Evolutionary conservation across 1,140 invertebrate genomes (phyloP).

Genomic region (Drosophila quadrilineata): DNA sequence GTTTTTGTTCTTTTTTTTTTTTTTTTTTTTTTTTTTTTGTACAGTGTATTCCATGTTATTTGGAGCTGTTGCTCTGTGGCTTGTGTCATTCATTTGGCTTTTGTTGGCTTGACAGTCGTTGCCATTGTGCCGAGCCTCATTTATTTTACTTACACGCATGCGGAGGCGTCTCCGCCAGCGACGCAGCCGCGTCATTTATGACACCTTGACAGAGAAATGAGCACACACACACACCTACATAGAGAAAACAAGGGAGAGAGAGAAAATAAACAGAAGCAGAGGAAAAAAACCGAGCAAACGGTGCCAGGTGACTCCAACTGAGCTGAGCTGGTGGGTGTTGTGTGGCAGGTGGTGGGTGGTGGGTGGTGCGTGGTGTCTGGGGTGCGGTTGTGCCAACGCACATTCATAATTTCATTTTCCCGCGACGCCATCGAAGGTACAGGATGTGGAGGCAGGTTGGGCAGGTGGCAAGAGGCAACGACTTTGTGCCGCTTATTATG

Average conservation of each 20-base stretch:
- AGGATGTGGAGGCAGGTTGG: neutral
- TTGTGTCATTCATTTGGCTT: conserved; percentile 77
- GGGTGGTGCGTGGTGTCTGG: conserved; percentile 64
- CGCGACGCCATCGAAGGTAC: conserved; percentile 23
- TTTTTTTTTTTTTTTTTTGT: neutral
- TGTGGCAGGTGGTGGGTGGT: no score
- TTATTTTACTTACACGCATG: conserved; percentile 78
- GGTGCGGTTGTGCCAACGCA: conserved; percentile 71
- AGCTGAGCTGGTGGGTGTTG: conserved; percentile 21
- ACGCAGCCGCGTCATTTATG: conserved; percentile 70
- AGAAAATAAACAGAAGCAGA: neutral
- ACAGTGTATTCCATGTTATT: neutral
- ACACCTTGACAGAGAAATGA: conserved; percentile 78
- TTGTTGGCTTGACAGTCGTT: conserved; percentile 54
- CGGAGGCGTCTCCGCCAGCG: conserved; percentile 34
- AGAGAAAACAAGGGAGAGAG: neutral
- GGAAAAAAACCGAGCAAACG: conserved; percentile 2
- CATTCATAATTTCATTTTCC: conserved; percentile 79
- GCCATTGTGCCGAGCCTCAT: conserved; percentile 70
- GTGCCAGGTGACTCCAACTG: conserved; percentile 31
- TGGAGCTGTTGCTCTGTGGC: conserved; percentile 63
- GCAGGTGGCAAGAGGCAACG: neutral
- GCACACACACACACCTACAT: conserved; percentile 35
- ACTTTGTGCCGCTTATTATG: conserved; percentile 71
- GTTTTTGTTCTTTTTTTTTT: neutral